Percentiles rank a stretch among this genome's conserved stretches.
These are phyloP conservation scores for Malurus splendens DNA, from an alignment of 2,797 vertebrate genomes.

Conservation along the genomic window DNA sequence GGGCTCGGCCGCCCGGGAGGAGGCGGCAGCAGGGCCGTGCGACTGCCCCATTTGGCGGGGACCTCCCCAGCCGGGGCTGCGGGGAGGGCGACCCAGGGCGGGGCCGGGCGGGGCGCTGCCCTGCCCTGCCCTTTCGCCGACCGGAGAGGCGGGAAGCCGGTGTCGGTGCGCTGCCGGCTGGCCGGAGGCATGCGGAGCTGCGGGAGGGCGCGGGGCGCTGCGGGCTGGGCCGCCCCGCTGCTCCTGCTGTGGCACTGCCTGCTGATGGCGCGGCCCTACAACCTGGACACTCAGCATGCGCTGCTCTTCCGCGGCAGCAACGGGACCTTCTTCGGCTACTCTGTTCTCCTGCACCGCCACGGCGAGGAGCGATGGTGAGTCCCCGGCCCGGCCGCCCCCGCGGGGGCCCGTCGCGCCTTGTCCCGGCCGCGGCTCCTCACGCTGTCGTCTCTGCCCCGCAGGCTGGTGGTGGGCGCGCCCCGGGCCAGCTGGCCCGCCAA, in stretches of 20 bases:
- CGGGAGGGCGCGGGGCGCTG: background rate
- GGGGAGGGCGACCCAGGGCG: background rate
- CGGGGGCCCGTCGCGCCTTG: background rate
- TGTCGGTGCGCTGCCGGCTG: background rate
- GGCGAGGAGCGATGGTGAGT: conserved; percentile 75
- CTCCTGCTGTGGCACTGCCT: conserved; percentile 16
- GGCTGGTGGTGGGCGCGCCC: conserved; percentile 89
- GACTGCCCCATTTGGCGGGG: background rate
- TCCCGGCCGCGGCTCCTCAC: background rate
- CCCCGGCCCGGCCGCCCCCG: background rate
- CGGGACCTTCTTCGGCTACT: conserved; percentile 82
- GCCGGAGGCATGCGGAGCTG: conserved; percentile 23
- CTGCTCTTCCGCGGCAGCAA: conserved; percentile 69
- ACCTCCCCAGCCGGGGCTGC: background rate
- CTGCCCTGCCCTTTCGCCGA: background rate
- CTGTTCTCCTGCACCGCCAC: conserved; percentile 76
- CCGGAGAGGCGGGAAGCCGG: background rate
- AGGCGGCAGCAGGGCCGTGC: background rate
- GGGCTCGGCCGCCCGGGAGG: background rate
- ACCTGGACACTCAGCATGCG: conserved; percentile 74
- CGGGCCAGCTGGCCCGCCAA: conserved; percentile 72
- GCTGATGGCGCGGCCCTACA: conserved; percentile 67
- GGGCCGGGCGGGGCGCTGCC: background rate
- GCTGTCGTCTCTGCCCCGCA: conserved; percentile 45
- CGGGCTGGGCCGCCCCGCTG: background rate